Conservation (phyloP, 1,140 invertebrate species). For the Atta colombica region DNA sequence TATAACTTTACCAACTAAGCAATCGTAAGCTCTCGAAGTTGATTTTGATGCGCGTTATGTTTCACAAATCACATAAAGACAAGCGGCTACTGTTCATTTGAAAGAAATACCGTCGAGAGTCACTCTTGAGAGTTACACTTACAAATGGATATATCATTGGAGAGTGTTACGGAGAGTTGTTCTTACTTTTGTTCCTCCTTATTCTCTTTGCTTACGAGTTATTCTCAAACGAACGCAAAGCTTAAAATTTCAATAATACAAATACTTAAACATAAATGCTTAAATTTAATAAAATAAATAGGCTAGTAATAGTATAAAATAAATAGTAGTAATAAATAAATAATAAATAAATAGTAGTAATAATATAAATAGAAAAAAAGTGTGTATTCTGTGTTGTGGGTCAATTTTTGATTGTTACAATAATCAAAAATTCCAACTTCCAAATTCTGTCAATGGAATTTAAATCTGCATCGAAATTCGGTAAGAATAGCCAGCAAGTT, state of each 20-base stretch:
- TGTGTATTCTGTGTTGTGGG: not conserved
- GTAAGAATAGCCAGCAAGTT: not conserved
- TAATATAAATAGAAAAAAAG: not conserved
- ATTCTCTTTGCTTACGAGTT: not conserved
- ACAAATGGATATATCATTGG: constrained; percentile 25
- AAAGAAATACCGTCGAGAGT: constrained; percentile 13
- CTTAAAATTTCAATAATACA: not conserved
- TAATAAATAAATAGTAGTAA: no score
- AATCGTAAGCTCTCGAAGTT: constrained; percentile 35
- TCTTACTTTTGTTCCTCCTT: constrained; percentile 14
- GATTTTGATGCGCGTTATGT: constrained; percentile 51
- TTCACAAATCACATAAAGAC: constrained; percentile 45
- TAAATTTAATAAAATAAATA: not conserved
- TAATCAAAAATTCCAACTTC: not conserved
- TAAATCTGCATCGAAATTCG: not conserved
- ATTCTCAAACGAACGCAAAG: not conserved
- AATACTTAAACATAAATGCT: not conserved
- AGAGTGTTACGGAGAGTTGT: constrained; percentile 15
- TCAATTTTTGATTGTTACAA: not conserved
- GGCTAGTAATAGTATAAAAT: no score
- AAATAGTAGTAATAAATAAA: no score
- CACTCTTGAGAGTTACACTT: constrained; percentile 27
- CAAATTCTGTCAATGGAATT: not conserved
- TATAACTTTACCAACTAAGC: constrained; percentile 54
- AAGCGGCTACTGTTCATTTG: not conserved